phyloP scores from a whole-genome alignment of 2,797 vertebrate genomes.

The Dipus sagitta region DNA sequence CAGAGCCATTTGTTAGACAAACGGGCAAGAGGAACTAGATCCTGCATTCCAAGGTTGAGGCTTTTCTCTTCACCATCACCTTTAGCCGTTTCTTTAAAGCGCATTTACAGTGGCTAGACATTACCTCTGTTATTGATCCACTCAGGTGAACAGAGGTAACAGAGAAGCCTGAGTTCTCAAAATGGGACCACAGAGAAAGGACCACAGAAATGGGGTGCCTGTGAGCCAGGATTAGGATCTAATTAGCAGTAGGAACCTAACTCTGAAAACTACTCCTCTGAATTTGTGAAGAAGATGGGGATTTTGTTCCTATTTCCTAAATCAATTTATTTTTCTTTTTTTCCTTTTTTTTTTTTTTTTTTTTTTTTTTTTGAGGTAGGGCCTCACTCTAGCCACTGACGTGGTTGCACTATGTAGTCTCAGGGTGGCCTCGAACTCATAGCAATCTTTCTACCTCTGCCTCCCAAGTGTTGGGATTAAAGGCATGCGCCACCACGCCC shows the following conservation, averaged over 20 bases:
- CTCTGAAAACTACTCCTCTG: background rate
- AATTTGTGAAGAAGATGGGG: background rate
- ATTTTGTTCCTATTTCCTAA: background rate
- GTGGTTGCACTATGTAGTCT: too few species aligned
- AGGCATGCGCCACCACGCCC: too few species aligned
- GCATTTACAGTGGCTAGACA: background rate
- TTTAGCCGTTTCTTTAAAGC: background rate
- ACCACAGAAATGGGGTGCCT: background rate
- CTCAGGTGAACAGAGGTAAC: background rate
- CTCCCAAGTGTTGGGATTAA: too few species aligned
- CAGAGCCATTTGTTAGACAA: background rate
- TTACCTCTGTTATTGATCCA: background rate
- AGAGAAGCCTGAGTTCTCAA: background rate
- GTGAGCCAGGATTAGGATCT: accelerated
- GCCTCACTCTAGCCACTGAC: too few species aligned
- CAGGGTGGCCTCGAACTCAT: too few species aligned
- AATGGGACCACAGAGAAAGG: background rate
- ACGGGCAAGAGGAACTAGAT: background rate
- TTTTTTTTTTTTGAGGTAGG: too few species aligned
- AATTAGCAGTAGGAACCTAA: constrained; percentile 25
- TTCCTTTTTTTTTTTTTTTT: too few species aligned
- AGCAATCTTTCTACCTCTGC: too few species aligned
- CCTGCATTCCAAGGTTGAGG: background rate
- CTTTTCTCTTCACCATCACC: background rate
- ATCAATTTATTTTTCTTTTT: background rate